Evolutionary conservation across 2,797 vertebrate genomes (phyloP).

Genomic region (Schizopygopsis pylzovi): DNA sequence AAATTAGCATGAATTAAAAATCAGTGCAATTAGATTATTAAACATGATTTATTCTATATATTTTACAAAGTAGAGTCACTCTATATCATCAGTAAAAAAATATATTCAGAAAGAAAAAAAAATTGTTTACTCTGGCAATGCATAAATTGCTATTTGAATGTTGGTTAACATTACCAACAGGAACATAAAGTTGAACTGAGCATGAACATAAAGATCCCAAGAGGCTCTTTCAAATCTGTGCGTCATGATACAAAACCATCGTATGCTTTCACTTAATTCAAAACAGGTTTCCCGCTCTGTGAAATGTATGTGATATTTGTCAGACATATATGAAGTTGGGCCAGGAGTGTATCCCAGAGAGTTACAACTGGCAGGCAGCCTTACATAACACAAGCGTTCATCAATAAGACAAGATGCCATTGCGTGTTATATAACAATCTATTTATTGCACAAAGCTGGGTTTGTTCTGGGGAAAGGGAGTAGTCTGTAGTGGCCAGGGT

Average conservation of each 20-base stretch:
- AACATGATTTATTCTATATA: background rate
- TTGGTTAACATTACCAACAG: background rate
- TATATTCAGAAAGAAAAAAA: background rate
- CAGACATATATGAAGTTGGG: constrained; percentile 24
- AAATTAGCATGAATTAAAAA: background rate
- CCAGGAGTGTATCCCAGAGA: constrained; percentile 12
- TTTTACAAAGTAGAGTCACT: background rate
- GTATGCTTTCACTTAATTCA: constrained; percentile 8
- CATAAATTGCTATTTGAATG: background rate
- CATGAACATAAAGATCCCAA: background rate
- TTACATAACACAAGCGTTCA: constrained; percentile 49
- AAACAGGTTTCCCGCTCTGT: constrained; percentile 1
- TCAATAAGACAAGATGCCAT: constrained; percentile 54
- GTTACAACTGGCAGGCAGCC: constrained; percentile 33
- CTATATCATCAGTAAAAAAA: background rate
- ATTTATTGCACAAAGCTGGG: constrained; percentile 53
- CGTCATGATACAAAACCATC: background rate
- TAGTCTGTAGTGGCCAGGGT: constrained; percentile 9
- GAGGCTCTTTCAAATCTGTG: constrained; percentile 10
- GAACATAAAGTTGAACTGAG: background rate
- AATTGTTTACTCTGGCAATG: background rate
- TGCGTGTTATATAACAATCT: constrained; percentile 53
- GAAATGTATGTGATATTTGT: constrained; percentile 24
- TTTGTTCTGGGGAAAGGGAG: constrained; percentile 50
- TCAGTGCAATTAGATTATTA: background rate